Percentiles rank a stretch among this genome's conserved stretches.
Conservation (phyloP, 2,888 invertebrate genomes). For the Octodonta nipae region DNA sequence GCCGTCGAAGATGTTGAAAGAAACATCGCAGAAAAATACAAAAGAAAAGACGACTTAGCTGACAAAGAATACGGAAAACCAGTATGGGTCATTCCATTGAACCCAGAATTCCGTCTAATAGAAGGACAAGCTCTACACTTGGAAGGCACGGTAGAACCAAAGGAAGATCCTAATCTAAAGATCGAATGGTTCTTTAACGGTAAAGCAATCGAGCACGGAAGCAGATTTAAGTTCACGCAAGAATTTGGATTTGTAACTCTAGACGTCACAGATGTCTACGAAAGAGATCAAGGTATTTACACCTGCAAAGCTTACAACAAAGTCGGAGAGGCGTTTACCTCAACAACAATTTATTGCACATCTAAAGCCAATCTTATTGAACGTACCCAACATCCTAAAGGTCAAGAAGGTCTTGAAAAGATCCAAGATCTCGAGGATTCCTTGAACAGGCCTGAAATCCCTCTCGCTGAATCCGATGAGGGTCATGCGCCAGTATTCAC, state of each 20-base stretch:
- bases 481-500: constrained; percentile 81
- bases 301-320: constrained; percentile 83
- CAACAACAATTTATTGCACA: constrained; percentile 73
- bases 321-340: constrained; percentile 82
- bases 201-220: constrained; percentile 71
- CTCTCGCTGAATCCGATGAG: constrained; percentile 55
- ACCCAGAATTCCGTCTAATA: constrained; percentile 63
- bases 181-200: constrained; percentile 93
- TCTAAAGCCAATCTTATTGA: constrained; percentile 74
- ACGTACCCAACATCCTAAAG: constrained; percentile 85
- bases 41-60: constrained; percentile 53
- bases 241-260: constrained; percentile 95
- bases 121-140: constrained; percentile 80
- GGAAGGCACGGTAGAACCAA: constrained; percentile 89
- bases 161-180: constrained; percentile 77
- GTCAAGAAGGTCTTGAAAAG: constrained; percentile 81
- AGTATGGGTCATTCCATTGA: constrained; percentile 70
- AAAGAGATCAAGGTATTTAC: constrained; percentile 86
- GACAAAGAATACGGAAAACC: constrained; percentile 73
- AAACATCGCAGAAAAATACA: constrained; percentile 57
- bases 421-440: constrained; percentile 85
- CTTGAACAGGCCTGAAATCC: constrained; percentile 56
- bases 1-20: constrained; percentile 83
- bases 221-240: constrained; percentile 80
- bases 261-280: constrained; percentile 82